Conservation (phyloP, 1,140 invertebrate genomes). For the Pygmarrhopalites habei region DNA sequence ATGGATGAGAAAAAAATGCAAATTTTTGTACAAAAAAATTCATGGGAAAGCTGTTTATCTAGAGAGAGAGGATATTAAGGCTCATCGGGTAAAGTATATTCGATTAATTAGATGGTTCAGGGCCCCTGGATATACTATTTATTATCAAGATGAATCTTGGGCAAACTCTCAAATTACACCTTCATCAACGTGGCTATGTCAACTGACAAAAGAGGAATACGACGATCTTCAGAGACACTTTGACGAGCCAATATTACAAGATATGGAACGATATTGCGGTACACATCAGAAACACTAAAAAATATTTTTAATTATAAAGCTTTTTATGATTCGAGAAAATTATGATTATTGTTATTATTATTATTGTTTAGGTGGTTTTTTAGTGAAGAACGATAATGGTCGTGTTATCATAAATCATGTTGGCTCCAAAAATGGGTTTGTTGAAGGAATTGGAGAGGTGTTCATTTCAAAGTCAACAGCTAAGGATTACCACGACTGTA, state of each 20-base stretch:
- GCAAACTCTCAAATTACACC: neutral
- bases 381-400: constrained; percentile 10
- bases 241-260: neutral
- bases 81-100: constrained; percentile 17
- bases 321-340: neutral
- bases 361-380: constrained; percentile 10
- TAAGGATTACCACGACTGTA: constrained; percentile 20
- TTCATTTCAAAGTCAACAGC: constrained; percentile 23
- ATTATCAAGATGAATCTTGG: constrained; percentile 21
- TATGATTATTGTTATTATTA: neutral
- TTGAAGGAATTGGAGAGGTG: constrained; percentile 5
- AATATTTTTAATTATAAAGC: neutral
- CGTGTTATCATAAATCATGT: constrained; percentile 21
- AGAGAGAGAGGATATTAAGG: constrained; percentile 16
- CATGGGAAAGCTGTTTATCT: constrained; percentile 16
- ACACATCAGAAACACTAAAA: neutral
- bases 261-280: constrained; percentile 12
- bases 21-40: constrained; percentile 12
- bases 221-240: neutral
- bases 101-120: neutral
- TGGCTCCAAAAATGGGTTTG: constrained; percentile 13
- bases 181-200: neutral
- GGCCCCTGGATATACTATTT: constrained; percentile 1
- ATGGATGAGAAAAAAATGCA: constrained; percentile 12
- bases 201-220: neutral